Evolutionary conservation across 2,888 invertebrate species (phyloP).

Genomic region (Eupithecia insigniata): DNA sequence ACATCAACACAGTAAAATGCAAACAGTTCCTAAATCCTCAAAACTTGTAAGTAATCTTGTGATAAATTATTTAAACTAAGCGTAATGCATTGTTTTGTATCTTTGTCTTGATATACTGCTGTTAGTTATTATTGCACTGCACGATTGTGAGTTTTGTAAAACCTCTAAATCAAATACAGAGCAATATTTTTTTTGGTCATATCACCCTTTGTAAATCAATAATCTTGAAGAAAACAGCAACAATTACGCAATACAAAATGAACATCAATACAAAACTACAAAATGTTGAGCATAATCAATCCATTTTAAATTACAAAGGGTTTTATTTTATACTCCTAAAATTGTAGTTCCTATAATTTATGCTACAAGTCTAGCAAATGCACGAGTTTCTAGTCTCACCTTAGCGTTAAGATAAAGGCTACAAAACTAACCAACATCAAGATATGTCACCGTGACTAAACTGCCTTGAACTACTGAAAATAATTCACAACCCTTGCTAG

Average conservation of each 20-base stretch:
- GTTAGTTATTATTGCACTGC: constrained; percentile 25
- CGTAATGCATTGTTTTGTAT: constrained; percentile 24
- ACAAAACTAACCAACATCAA: constrained; percentile 61
- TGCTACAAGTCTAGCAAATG: constrained; percentile 33
- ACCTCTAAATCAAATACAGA: constrained; percentile 12
- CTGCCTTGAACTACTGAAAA: constrained; percentile 52
- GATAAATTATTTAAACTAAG: constrained; percentile 27
- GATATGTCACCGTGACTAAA: constrained; percentile 70
- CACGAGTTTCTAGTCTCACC: constrained; percentile 34
- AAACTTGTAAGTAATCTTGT: constrained; percentile 29
- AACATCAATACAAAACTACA: constrained; percentile 44
- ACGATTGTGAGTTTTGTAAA: constrained; percentile 18
- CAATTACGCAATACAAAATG: constrained; percentile 7
- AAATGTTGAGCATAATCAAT: constrained; percentile 37
- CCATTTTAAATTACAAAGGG: constrained; percentile 29
- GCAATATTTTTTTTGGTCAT: constrained; percentile 2
- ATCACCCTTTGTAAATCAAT: constrained; percentile 33
- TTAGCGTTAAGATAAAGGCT: constrained; percentile 39
- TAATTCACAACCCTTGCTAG: constrained; percentile 68
- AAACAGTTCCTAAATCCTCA: constrained; percentile 43
- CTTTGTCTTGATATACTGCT: constrained; percentile 34
- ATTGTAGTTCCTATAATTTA: constrained; percentile 27
- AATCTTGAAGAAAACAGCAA: constrained; percentile 25
- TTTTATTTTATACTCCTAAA: constrained; percentile 31
- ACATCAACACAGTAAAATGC: constrained; percentile 43